These are phyloP conservation scores for Yponomeuta plumbellus DNA, from an alignment of 2,888 invertebrate species.

Conservation along the genomic window DNA sequence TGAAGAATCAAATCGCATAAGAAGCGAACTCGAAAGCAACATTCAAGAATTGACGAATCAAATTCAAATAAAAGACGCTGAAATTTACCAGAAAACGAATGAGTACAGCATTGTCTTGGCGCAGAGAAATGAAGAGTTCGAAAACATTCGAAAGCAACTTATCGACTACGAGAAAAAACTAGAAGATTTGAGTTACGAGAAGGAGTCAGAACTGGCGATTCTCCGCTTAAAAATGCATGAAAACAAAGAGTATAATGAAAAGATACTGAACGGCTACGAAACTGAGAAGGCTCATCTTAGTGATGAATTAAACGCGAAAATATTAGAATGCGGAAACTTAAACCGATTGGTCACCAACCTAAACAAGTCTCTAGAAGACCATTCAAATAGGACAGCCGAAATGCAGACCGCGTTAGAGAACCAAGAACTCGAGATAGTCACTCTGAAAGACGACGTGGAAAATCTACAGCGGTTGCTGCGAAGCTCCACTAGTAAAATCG, in stretches of 20 bases:
- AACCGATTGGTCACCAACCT: conserved; percentile 73
- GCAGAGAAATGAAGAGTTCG: conserved; percentile 62
- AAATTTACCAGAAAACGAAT: conserved; percentile 59
- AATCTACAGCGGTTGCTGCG: conserved; percentile 43
- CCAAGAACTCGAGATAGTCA: conserved; percentile 84
- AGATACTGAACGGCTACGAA: conserved; percentile 40
- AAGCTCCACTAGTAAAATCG: conserved; percentile 49
- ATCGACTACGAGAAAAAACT: conserved; percentile 60
- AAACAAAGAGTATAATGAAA: conserved; percentile 48
- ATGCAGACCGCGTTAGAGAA: conserved; percentile 79
- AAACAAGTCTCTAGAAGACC: conserved; percentile 69
- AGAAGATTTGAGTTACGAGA: conserved; percentile 69
- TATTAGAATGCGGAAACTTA: conserved; percentile 65
- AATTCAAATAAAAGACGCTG: conserved; percentile 53
- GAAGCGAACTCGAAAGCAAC: conserved; percentile 41
- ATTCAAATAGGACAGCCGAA: conserved; percentile 73
- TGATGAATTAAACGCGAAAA: conserved; percentile 58
- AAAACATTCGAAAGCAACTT: conserved; percentile 55
- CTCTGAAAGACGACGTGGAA: conserved; percentile 80
- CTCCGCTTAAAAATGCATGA: conserved; percentile 73
- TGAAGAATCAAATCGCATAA: conserved; percentile 40
- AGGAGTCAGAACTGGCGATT: conserved; percentile 72
- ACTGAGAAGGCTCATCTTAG: conserved; percentile 44
- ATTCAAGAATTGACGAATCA: conserved; percentile 45
- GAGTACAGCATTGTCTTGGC: conserved; percentile 49